A percentile compares a stretch with the other conserved stretches of the same genome.
phyloP scores from a whole-genome alignment of 2,888 invertebrate genomes.

The Limnephilus rhombicus region DNA sequence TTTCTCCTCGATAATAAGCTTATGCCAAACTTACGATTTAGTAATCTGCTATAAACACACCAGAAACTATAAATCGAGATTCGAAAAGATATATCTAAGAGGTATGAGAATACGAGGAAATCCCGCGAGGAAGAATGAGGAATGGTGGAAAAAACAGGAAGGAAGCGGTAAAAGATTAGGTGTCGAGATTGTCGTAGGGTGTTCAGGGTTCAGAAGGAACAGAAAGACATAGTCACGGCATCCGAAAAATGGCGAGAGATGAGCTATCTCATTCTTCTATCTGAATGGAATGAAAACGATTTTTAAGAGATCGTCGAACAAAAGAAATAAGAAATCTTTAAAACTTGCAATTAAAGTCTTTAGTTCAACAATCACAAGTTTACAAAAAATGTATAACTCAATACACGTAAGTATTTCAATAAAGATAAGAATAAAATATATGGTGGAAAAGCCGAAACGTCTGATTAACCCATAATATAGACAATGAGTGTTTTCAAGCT shows the following conservation, averaged over 20 bases:
- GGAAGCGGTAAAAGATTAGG: constrained; percentile 30
- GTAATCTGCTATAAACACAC: not conserved
- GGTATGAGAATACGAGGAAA: not conserved
- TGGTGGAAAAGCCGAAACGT: too few species aligned
- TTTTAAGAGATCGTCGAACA: too few species aligned
- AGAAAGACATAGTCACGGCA: constrained; percentile 7
- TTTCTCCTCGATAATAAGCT: not conserved
- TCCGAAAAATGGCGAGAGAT: constrained; percentile 33
- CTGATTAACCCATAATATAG: too few species aligned
- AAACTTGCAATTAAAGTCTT: not conserved
- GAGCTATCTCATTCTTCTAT: constrained; percentile 6
- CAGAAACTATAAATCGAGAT: not conserved
- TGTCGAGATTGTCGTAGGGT: constrained; percentile 21
- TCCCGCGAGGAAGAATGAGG: not conserved
- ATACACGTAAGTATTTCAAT: too few species aligned
- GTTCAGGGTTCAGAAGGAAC: constrained; percentile 9
- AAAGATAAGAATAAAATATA: too few species aligned
- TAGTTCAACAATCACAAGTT: not conserved
- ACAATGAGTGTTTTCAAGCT: too few species aligned
- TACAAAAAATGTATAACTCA: too few species aligned
- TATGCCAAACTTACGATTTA: not conserved
- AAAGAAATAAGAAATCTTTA: not conserved
- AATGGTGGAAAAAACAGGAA: not conserved
- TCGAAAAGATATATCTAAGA: not conserved
- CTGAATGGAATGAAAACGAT: not conserved